Conservation (phyloP, 2,113 vertebrate genomes). For the Charina bottae region DNA sequence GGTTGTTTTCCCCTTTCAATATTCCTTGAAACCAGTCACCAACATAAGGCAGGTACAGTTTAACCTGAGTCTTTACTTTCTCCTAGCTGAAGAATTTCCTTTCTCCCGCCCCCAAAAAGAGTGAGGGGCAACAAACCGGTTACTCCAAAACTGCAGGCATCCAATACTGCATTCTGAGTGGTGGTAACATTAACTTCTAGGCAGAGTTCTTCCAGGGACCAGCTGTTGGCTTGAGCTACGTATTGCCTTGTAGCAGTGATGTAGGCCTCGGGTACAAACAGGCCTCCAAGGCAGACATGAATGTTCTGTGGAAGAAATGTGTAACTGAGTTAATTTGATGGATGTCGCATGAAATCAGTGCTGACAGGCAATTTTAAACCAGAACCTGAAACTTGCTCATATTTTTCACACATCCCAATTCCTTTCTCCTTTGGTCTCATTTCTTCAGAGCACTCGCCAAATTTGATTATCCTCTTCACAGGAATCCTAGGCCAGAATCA, state of each 20-base stretch:
- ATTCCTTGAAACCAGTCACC: neutral
- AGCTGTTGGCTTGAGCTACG: slow-evolving; percentile 97
- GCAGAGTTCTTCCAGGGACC: slow-evolving; percentile 97
- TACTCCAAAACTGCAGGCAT: slow-evolving; percentile 97
- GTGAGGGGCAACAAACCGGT: slow-evolving; percentile 80
- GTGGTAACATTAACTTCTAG: slow-evolving; percentile 94
- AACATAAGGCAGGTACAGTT: neutral
- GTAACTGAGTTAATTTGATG: neutral
- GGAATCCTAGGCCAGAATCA: neutral
- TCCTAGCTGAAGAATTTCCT: no score
- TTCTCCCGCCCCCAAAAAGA: fast-evolving
- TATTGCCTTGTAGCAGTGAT: slow-evolving; percentile 97
- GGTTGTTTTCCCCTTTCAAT: no score
- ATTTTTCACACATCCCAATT: neutral
- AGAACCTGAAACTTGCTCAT: no score
- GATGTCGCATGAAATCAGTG: neutral
- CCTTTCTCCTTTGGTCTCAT: neutral
- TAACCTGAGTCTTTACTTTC: neutral
- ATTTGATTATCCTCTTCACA: no score
- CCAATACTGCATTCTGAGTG: slow-evolving; percentile 83
- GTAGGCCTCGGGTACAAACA: slow-evolving; percentile 97
- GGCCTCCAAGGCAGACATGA: slow-evolving; percentile 91
- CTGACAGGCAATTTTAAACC: neutral
- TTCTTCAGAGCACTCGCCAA: neutral
- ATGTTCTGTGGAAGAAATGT: slow-evolving; percentile 80